Conservation (phyloP, 2,888 invertebrate genomes). For the Plebejus argus region DNA sequence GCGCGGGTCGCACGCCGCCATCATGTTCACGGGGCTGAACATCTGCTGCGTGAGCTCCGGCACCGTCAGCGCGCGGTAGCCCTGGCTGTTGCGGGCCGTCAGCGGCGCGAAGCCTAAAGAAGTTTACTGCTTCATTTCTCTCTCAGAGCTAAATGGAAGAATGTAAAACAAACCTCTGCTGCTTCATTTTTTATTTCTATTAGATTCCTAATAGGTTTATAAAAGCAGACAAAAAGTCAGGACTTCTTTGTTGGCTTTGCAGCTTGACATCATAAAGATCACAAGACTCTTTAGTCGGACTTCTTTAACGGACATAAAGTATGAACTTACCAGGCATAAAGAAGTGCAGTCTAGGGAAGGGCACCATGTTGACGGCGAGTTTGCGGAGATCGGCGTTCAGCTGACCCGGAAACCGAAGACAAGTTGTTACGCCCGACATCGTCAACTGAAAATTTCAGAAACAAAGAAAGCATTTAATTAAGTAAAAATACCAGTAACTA, state of each 20-base stretch:
- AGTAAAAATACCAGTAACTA: too few relatives aligned
- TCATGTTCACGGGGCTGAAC: slow-evolving; percentile 93
- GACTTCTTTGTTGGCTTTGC: too few relatives aligned
- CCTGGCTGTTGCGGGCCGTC: slow-evolving; percentile 87
- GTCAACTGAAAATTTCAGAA: slow-evolving; percentile 53
- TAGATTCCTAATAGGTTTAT: too few relatives aligned
- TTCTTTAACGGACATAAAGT: too few relatives aligned
- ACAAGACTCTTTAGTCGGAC: not conserved
- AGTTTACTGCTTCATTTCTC: not conserved
- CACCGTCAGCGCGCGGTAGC: slow-evolving; percentile 88
- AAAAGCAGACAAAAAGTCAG: too few relatives aligned
- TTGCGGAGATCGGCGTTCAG: slow-evolving; percentile 91
- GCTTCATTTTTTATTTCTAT: too few relatives aligned
- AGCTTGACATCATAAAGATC: too few relatives aligned
- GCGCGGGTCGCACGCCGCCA: slow-evolving; percentile 93
- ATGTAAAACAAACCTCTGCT: too few relatives aligned
- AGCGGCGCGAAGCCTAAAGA: slow-evolving; percentile 86
- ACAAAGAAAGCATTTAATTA: not conserved
- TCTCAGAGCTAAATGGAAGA: too few relatives aligned
- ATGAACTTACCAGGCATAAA: slow-evolving; percentile 86
- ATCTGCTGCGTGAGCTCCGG: slow-evolving; percentile 88
- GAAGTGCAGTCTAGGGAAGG: slow-evolving; percentile 93
- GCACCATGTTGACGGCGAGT: slow-evolving; percentile 94
- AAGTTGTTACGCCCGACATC: slow-evolving; percentile 73
- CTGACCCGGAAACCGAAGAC: slow-evolving; percentile 70